phyloP scores from a whole-genome alignment of 2,797 vertebrate genomes.

The Myoxocephalus aenaeus region DNA sequence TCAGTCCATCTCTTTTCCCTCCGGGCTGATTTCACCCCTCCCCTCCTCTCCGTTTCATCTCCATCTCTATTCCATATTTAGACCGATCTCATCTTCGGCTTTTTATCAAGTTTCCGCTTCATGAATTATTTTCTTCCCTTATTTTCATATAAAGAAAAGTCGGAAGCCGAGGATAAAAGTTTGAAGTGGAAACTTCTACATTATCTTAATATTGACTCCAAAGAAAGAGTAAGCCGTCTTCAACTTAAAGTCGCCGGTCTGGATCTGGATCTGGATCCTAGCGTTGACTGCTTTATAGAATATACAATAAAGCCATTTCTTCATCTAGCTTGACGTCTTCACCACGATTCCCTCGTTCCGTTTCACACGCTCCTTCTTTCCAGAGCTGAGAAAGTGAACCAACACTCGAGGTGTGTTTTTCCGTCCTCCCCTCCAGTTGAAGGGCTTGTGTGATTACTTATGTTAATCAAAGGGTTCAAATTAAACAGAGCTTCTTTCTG shows the following conservation, averaged over 20 bases:
- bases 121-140: constrained; percentile 74
- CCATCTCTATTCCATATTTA: constrained; percentile 70
- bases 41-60: constrained; percentile 72
- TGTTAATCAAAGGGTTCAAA: constrained; percentile 81
- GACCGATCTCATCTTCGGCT: constrained; percentile 81
- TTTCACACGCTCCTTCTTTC: constrained; percentile 17
- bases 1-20: constrained; percentile 77
- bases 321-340: background rate
- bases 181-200: constrained; percentile 63
- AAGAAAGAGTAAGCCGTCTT: constrained; percentile 31
- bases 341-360: background rate
- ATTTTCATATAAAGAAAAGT: constrained; percentile 86
- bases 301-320: too few species aligned
- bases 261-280: background rate
- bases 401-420: constrained; percentile 59
- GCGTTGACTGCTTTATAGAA: background rate
- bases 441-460: constrained; percentile 72
- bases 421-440: constrained; percentile 57
- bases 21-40: constrained; percentile 72
- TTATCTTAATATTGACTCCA: constrained; percentile 70
- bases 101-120: constrained; percentile 84
- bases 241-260: constrained; percentile 12
- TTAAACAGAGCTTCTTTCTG: constrained; percentile 66
- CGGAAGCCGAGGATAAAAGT: constrained; percentile 63
- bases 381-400: constrained; percentile 51